phyloP scores from a whole-genome alignment of 2,888 invertebrate genomes.

The Sphaerophoria taeniata region DNA sequence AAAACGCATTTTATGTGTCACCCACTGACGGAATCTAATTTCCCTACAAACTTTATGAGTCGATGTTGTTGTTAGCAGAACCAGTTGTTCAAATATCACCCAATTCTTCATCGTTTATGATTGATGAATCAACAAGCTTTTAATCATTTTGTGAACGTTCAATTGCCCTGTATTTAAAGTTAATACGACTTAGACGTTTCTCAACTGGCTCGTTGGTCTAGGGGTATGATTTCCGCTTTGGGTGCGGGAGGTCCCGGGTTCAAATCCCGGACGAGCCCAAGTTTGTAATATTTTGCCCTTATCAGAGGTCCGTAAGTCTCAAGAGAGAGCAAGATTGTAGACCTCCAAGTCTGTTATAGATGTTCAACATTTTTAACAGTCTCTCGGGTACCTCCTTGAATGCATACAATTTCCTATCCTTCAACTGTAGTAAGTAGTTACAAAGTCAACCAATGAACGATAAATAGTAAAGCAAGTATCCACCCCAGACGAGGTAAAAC shows the following conservation, averaged over 20 bases:
- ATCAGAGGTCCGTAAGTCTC: neutral
- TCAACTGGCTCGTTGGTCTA: slow-evolving; percentile 69
- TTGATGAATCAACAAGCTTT: too few species aligned
- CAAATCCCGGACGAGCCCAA: slow-evolving; percentile 73
- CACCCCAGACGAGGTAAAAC: neutral
- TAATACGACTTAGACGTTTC: neutral
- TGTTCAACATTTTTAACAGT: too few species aligned
- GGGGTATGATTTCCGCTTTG: slow-evolving; percentile 74
- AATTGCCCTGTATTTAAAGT: neutral
- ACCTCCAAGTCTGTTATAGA: neutral
- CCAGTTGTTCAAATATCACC: too few species aligned
- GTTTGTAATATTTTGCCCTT: neutral
- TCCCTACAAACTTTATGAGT: too few species aligned
- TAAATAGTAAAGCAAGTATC: neutral
- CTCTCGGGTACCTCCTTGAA: too few species aligned
- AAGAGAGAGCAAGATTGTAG: neutral
- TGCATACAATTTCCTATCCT: too few species aligned
- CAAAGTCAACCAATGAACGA: neutral
- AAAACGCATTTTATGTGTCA: too few species aligned
- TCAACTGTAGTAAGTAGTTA: too few species aligned
- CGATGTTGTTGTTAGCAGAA: too few species aligned
- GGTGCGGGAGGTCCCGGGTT: slow-evolving; percentile 73
- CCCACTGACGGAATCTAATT: too few species aligned
- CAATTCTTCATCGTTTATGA: too few species aligned
- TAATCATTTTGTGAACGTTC: too few species aligned